Evolutionary conservation across 2,113 vertebrate species (phyloP), one percentile per base, ranked within the genome.

Genomic region (Pardalotus punctatus): DNA sequence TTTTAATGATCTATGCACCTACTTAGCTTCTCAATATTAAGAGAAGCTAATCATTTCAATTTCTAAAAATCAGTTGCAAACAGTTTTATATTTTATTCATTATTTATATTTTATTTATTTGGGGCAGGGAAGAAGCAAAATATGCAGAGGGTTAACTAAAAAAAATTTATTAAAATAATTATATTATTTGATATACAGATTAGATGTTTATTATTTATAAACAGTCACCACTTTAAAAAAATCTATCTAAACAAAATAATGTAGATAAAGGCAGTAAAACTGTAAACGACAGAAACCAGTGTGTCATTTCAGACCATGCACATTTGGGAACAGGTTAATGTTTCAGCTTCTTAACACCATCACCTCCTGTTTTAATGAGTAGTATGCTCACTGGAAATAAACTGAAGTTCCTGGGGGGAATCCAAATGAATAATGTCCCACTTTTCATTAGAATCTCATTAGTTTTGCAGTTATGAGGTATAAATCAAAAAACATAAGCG

Each of bases 401-500:
- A 29, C 40, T 6, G 9, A 85, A 48, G 66, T 71, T 85, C 73
- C 84, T 71, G 67, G 29, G 74, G 81, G 42, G 6, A 27, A 36
- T 69, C 35, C 50, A 90, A 96, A 73, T 83, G 42, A 88, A 42
- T 73, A 70, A 90, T 66, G 79, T 77, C 85, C 92, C 79, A 69
- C 85, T 92, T 88, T 85, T 94, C 90, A 90, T 92, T 94, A 66
- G 58, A 88, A 69, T 90, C 92, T 93, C 79, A 61, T 96, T 94
- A 92, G 54, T 90, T 92, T 82, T 86, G 79, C n/a, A 92, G 85
- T 93, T 87, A 33, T 29, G 45, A 85, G 82, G 82, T 90, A 94
- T 94, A 90, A 97, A 91, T 96, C 65, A 93, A 45, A 90, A 86
- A 67, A 15, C 43, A 14, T 76, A 85, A 90, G 66, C 0, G 0